Evolutionary conservation across 2,888 invertebrate genomes (phyloP).

Genomic region (Cabera pusaria): DNA sequence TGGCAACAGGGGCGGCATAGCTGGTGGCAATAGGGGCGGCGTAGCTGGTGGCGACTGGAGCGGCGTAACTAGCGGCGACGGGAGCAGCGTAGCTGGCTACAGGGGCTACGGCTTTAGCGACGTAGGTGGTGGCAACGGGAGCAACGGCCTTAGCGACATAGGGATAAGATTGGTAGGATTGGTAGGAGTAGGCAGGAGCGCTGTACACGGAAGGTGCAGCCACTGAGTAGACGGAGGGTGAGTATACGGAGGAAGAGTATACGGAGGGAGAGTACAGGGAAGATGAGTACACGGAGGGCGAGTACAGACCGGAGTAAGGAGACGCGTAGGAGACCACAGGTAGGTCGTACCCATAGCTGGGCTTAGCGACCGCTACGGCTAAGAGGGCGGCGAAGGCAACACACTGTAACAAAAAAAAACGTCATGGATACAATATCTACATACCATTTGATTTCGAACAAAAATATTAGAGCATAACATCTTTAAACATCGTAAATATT

Average conservation of each 20-base stretch:
- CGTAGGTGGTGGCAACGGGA: conserved; percentile 2
- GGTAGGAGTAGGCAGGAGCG: conserved; percentile 1
- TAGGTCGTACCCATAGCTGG: conserved; percentile 10
- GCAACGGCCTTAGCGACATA: conserved; percentile 12
- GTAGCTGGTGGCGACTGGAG: not conserved
- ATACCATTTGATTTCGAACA: no score
- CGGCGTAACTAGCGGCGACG: not conserved
- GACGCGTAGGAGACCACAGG: not conserved
- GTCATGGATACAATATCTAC: not conserved
- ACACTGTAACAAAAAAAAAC: conserved; percentile 24
- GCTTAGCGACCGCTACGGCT: conserved; percentile 34
- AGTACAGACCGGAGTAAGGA: no score
- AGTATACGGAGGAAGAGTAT: conserved; percentile 11
- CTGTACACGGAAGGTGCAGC: conserved; percentile 7
- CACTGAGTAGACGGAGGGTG: conserved; percentile 16
- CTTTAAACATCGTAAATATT: no score
- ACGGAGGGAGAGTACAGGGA: conserved; percentile 11
- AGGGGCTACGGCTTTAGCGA: conserved; percentile 8
- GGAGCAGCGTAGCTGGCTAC: conserved; percentile 6
- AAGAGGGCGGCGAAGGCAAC: conserved; percentile 31
- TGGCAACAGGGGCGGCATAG: conserved; percentile 1
- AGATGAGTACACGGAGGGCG: no score
- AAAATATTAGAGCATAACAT: no score
- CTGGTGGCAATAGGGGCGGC: conserved; percentile 2
- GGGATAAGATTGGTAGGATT: conserved; percentile 1